These are phyloP conservation scores for Protula sp. DNA, from an alignment of 2,888 invertebrate genomes.

Conservation along the genomic window DNA sequence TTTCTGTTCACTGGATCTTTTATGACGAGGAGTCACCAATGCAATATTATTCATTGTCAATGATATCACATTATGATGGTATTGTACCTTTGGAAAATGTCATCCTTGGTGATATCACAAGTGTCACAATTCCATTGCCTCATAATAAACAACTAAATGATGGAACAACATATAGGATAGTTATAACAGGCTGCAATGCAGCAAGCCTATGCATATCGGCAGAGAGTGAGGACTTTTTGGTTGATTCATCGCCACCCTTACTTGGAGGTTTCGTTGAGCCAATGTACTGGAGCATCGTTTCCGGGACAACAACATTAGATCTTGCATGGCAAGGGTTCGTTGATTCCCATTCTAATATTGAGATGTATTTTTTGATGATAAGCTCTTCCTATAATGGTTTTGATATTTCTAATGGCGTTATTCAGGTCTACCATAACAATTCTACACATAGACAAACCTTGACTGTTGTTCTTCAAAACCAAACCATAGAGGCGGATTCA, in stretches of 20 bases:
- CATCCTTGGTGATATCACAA: not conserved
- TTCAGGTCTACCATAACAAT: not conserved
- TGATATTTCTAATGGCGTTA: not conserved
- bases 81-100: not conserved
- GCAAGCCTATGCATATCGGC: not conserved
- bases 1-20: not conserved
- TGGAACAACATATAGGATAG: not conserved
- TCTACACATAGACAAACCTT: not conserved
- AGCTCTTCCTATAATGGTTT: not conserved
- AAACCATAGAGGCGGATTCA: not conserved
- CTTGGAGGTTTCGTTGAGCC: slow-evolving; percentile 3
- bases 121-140: not conserved
- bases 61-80: not conserved
- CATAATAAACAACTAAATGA: not conserved
- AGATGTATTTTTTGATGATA: not conserved
- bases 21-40: not conserved
- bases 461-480: not conserved
- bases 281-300: not conserved
- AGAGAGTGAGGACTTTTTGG: not conserved
- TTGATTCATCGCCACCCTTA: not conserved
- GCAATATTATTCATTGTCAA: not conserved
- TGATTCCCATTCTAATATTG: not conserved
- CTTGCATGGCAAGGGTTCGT: not conserved
- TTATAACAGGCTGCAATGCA: not conserved
- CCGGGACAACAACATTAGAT: not conserved